These are phyloP conservation scores for Acyrthosiphon pisum DNA, from an alignment of 1,140 invertebrate species.

Conservation along the genomic window DNA sequence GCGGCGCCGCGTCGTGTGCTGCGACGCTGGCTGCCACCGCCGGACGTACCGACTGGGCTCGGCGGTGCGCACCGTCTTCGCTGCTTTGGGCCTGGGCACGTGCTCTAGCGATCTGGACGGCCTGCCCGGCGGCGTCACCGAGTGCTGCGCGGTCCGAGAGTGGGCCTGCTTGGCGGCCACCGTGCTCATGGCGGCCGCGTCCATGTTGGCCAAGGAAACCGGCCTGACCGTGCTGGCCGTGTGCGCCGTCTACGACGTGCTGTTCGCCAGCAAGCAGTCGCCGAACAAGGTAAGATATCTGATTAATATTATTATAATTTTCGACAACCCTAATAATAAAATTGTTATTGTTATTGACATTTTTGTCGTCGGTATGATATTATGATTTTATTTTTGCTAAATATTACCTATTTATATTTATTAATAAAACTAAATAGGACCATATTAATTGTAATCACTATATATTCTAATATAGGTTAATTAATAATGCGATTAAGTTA, in stretches of 20 bases:
- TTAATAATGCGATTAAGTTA: too few relatives aligned
- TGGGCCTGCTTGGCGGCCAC: constrained; percentile 67
- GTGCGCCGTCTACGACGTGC: constrained; percentile 80
- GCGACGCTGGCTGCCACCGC: constrained; percentile 46
- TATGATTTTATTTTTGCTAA: too few relatives aligned
- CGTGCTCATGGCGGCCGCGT: constrained; percentile 70
- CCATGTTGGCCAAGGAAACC: constrained; percentile 89
- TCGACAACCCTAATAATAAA: background rate
- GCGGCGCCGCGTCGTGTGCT: constrained; percentile 19
- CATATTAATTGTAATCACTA: too few relatives aligned
- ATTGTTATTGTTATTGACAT: background rate
- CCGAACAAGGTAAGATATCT: constrained; percentile 42
- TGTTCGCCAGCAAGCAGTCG: constrained; percentile 31
- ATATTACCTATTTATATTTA: too few relatives aligned
- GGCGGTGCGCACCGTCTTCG: constrained; percentile 46
- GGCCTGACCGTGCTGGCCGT: constrained; percentile 89
- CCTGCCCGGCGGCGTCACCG: constrained; percentile 31
- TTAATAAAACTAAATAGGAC: too few relatives aligned
- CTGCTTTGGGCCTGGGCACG: constrained; percentile 42
- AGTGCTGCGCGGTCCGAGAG: constrained; percentile 62
- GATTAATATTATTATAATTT: too few relatives aligned
- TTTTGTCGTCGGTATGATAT: too few relatives aligned
- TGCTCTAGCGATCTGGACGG: constrained; percentile 54
- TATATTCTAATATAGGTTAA: too few relatives aligned
- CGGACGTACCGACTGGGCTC: constrained; percentile 46